These are phyloP conservation scores for Prorops nasuta DNA, from an alignment of 1,140 invertebrate genomes.

Conservation along the genomic window DNA sequence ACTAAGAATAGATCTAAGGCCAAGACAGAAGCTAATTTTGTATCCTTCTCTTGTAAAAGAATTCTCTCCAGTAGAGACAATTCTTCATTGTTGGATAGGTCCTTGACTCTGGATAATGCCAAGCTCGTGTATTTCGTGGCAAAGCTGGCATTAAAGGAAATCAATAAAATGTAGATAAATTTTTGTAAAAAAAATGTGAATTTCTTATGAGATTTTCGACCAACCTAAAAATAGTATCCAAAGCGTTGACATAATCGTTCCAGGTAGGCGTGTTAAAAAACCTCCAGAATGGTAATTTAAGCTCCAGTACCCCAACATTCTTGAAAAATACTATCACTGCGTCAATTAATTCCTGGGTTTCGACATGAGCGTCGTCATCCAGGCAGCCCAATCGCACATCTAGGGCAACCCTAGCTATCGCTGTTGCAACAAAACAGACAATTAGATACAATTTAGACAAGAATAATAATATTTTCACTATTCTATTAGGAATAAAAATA, in stretches of 20 bases:
- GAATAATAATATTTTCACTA: too few species aligned
- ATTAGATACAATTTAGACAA: conserved; percentile 6
- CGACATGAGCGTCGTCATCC: conserved; percentile 60
- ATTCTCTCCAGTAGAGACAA: conserved; percentile 67
- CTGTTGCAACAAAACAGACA: conserved; percentile 54
- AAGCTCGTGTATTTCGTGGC: conserved; percentile 54
- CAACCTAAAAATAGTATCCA: conserved; percentile 68
- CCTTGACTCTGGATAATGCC: conserved; percentile 33
- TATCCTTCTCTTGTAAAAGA: conserved; percentile 61
- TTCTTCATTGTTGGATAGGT: conserved; percentile 52
- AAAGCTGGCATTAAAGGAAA: conserved; percentile 51
- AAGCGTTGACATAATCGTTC: conserved; percentile 69
- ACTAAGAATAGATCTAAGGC: conserved; percentile 83
- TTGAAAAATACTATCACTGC: conserved; percentile 79
- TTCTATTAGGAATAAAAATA: neutral
- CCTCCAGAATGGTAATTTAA: conserved; percentile 79
- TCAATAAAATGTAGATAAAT: neutral
- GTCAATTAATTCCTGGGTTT: conserved; percentile 73
- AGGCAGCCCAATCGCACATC: conserved; percentile 78
- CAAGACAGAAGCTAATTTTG: conserved; percentile 72
- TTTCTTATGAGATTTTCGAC: conserved; percentile 17
- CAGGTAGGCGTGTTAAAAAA: conserved; percentile 74
- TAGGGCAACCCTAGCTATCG: conserved; percentile 76
- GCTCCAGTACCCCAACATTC: conserved; percentile 74
- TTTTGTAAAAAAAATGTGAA: neutral